phyloP scores from a whole-genome alignment of 2,113 vertebrate species.

The Synodontis membranacea region DNA sequence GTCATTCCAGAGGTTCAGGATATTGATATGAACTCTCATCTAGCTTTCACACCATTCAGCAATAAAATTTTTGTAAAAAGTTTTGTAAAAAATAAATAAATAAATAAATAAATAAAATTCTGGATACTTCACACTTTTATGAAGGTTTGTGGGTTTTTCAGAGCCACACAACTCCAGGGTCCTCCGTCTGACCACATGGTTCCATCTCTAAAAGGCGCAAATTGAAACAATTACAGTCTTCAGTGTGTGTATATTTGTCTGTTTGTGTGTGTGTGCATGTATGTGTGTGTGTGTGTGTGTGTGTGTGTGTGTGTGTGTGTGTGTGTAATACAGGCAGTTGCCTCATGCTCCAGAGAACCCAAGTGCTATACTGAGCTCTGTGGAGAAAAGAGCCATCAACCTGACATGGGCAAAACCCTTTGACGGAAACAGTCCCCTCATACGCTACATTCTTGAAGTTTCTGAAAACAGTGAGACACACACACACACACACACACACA shows the following conservation, averaged over 20 bases:
- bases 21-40: not conserved
- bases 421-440: conserved; percentile 92
- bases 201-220: not conserved
- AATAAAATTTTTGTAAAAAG: too few species aligned
- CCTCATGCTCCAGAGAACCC: conserved; percentile 91
- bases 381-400: conserved; percentile 88
- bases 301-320: not conserved
- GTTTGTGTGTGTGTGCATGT: conserved; percentile 8
- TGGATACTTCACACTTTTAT: not conserved
- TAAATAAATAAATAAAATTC: too few species aligned
- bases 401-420: conserved; percentile 93
- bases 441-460: conserved; percentile 90
- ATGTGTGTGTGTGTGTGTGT: conserved; percentile 7
- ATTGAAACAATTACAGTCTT: not conserved
- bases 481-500: conserved; percentile 3
- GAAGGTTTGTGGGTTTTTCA: not conserved
- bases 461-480: conserved; percentile 93
- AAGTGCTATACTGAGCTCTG: conserved; percentile 73
- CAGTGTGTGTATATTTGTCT: not conserved
- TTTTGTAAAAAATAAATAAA: too few species aligned
- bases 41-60: not conserved
- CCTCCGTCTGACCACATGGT: not conserved
- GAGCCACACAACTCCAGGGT: not conserved
- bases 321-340: conserved; percentile 77
- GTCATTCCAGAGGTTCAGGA: not conserved